Base-by-base conservation (phyloP, 2,113 vertebrate genomes). In the Oncorhynchus tshawytscha region DNA sequence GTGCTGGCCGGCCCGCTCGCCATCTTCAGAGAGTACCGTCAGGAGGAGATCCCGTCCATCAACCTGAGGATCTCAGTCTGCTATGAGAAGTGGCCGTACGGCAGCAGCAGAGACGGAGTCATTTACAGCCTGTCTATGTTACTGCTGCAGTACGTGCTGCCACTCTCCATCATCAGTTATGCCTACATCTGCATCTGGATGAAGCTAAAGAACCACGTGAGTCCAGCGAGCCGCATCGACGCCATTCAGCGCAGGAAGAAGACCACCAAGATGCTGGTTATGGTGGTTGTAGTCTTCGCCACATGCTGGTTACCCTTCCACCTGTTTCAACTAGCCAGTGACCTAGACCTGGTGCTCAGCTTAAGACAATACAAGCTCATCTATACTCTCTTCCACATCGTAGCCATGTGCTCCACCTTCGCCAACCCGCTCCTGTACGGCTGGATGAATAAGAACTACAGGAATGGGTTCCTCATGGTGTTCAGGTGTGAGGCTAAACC, bases 401-500 rank as follows among this genome's bases (percentile, higher is more conserved):
- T 95, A 62, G 96, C 96, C 34, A 97, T 97, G 96, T 96, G 96
- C 79, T 97, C 96, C 3, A 97, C 96, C 0, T 97, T 96, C 78
- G 89, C 93, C 80, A 97, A 97, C 84, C 96, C 96, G 2, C 71
- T 97, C 27, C 93, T 97, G n/a, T 97, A 97, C 0, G 96, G 96
- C 27, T 97, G 96, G 96, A 97, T 97, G 96, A 97, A 97, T 90
- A 96, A 96, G 88, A 97, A 97, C 91, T 97, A 97, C 90, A 90
- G 96, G 77, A 96, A 96, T 0, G 96, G 96, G 59, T 97, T 97
- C 88, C 90, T 97, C 16, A 95, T 94, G 93, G 95, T 97, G 68
- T 97, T 97, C 85, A 94, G 93, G 60, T 97, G 96, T 24, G 93
- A 96, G 81, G 91, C 96, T 77, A 96, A 95, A 72, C 93, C 94